These are phyloP conservation scores for Scaptodrosophila lebanonensis DNA, from an alignment of 1,140 invertebrate species.

Conservation along the genomic window DNA sequence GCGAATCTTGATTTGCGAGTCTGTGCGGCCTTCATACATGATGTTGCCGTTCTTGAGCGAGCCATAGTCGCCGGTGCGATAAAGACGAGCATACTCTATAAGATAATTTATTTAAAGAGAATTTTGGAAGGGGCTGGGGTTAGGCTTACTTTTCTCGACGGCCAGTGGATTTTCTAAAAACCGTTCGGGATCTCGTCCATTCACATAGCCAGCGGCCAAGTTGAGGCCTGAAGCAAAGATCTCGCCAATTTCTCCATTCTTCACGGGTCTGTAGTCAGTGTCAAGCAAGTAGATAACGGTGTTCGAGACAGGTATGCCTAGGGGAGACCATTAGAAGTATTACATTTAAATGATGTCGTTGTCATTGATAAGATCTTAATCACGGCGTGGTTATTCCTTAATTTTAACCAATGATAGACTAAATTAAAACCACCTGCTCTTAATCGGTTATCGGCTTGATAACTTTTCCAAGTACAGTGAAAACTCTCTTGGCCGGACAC, in stretches of 20 bases:
- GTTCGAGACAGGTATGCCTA: constrained; percentile 83
- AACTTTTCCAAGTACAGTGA: too few relatives aligned
- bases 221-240: constrained; percentile 87
- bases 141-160: constrained; percentile 81
- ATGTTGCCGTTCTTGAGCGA: constrained; percentile 84
- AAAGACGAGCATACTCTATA: constrained; percentile 83
- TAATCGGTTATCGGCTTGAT: too few relatives aligned
- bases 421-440: too few relatives aligned
- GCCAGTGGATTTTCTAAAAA: constrained; percentile 86
- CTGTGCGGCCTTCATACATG: constrained; percentile 88
- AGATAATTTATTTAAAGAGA: background rate
- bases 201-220: constrained; percentile 88
- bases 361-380: too few relatives aligned
- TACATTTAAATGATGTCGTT: too few relatives aligned
- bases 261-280: constrained; percentile 82
- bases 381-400: too few relatives aligned
- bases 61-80: constrained; percentile 90
- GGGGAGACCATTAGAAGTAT: constrained; percentile 13
- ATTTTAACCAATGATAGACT: too few relatives aligned
- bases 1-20: constrained; percentile 91
- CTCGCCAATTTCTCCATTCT: constrained; percentile 86
- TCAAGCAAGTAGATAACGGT: constrained; percentile 88
- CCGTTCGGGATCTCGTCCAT: constrained; percentile 83
- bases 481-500: too few relatives aligned
- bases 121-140: background rate